These are phyloP conservation scores for Dasypogon diadema DNA, from an alignment of 2,888 invertebrate genomes.

Conservation along the genomic window DNA sequence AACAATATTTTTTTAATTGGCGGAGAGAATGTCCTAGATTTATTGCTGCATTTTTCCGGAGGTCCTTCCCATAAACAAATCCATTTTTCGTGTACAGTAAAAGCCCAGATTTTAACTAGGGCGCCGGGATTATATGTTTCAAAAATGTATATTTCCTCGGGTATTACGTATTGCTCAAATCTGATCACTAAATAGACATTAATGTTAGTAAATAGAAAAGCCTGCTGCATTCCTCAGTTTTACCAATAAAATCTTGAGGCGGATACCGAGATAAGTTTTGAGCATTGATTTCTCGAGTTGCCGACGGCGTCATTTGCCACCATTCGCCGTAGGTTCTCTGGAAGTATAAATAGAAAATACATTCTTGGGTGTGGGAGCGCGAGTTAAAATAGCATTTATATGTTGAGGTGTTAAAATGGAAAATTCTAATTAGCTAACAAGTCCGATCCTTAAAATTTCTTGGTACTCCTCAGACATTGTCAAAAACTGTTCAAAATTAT, in stretches of 20 bases:
- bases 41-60: constrained; percentile 73
- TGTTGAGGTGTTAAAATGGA: too few species aligned
- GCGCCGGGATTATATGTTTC: constrained; percentile 91
- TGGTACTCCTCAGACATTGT: too few species aligned
- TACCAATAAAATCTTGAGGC: constrained; percentile 87
- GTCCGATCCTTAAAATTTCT: too few species aligned
- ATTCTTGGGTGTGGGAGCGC: too few species aligned
- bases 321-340: constrained; percentile 87
- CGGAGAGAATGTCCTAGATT: constrained; percentile 83
- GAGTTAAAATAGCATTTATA: too few species aligned
- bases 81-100: constrained; percentile 73
- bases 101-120: constrained; percentile 83
- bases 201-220: not conserved
- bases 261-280: constrained; percentile 77
- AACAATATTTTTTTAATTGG: constrained; percentile 73
- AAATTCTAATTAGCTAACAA: too few species aligned
- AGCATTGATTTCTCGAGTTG: constrained; percentile 77
- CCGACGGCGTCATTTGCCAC: constrained; percentile 86
- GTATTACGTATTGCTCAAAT: constrained; percentile 67
- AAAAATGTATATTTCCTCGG: constrained; percentile 75
- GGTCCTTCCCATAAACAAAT: constrained; percentile 81
- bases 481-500: too few species aligned
- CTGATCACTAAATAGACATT: constrained; percentile 62
- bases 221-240: constrained; percentile 29
- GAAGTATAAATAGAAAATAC: too few species aligned